Evolutionary conservation across 23 tunicate genomes (phyloP).

Genomic region (Ascidia mentula): DNA sequence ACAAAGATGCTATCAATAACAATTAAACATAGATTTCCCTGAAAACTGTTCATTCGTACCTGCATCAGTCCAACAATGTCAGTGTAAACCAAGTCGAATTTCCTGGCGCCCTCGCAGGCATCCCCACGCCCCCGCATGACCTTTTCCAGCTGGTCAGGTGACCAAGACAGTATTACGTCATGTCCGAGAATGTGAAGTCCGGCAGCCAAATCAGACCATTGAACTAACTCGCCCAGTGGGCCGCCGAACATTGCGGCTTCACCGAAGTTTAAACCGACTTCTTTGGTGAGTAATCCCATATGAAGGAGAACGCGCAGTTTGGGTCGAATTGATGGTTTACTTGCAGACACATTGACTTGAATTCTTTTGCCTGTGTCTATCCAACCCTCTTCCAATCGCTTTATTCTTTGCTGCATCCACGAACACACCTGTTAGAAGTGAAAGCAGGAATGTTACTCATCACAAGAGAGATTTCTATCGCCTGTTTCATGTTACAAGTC

Average conservation of each 20-base stretch:
- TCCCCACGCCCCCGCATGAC: conserved; percentile 12
- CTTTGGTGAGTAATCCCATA: conserved; percentile 87
- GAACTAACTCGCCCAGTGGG: conserved; percentile 92
- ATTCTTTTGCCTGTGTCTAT: conserved; percentile 10
- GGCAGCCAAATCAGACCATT: conserved; percentile 85
- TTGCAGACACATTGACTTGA: neutral
- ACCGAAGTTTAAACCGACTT: conserved; percentile 80
- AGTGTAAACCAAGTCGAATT: conserved; percentile 79
- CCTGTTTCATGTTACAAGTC: too few species aligned
- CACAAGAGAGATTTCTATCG: neutral
- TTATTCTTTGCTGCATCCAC: conserved; percentile 54
- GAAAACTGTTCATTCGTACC: conserved; percentile 27
- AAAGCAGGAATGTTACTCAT: neutral
- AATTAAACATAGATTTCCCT: neutral
- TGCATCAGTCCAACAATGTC: conserved; percentile 78
- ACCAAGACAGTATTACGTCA: conserved; percentile 86
- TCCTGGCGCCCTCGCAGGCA: conserved; percentile 47
- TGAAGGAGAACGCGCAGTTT: conserved; percentile 56
- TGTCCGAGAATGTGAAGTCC: conserved; percentile 73
- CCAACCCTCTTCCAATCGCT: conserved; percentile 25
- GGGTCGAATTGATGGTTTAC: neutral
- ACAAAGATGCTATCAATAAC: neutral
- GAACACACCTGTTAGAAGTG: conserved; percentile 48
- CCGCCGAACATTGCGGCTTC: conserved; percentile 79
- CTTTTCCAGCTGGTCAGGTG: conserved; percentile 52